Evolutionary conservation across 2,888 invertebrate genomes (phyloP).

Genomic region (Nymphalis urticae): DNA sequence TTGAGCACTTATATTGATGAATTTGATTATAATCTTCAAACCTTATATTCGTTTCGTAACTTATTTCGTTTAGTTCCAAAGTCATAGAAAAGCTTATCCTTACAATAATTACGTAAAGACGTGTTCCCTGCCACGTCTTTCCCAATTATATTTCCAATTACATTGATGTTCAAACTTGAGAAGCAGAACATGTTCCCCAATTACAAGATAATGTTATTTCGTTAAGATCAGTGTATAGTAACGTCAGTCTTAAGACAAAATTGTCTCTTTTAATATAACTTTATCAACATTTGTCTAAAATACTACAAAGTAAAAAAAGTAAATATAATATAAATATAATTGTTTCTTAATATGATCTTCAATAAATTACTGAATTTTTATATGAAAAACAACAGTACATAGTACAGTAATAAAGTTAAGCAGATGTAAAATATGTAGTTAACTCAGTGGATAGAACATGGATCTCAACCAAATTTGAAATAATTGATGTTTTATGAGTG

Average conservation of each 20-base stretch:
- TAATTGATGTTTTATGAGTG: too few species aligned
- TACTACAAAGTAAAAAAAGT: too few species aligned
- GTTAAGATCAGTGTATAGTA: slow-evolving; percentile 17
- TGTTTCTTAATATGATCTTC: too few species aligned
- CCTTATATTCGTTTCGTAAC: not conserved
- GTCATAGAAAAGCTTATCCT: not conserved
- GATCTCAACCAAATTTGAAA: too few species aligned
- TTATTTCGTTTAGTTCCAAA: slow-evolving; percentile 1
- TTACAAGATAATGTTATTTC: slow-evolving; percentile 37
- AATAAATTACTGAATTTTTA: too few species aligned
- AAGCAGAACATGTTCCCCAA: slow-evolving; percentile 31
- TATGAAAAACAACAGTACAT: too few species aligned
- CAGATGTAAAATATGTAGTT: too few species aligned
- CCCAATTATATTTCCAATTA: slow-evolving; percentile 40
- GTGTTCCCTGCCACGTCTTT: slow-evolving; percentile 5
- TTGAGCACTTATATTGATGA: too few species aligned
- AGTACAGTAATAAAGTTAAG: too few species aligned
- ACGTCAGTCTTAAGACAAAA: slow-evolving; percentile 3
- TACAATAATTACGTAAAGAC: slow-evolving; percentile 2
- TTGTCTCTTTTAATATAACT: not conserved
- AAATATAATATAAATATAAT: too few species aligned
- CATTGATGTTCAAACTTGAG: slow-evolving; percentile 31
- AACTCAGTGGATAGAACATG: too few species aligned
- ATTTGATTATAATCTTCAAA: not conserved
- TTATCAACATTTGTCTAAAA: too few species aligned